Base-by-base conservation (phyloP, 2,113 vertebrate species). In the Emydocephalus ijimae region DNA sequence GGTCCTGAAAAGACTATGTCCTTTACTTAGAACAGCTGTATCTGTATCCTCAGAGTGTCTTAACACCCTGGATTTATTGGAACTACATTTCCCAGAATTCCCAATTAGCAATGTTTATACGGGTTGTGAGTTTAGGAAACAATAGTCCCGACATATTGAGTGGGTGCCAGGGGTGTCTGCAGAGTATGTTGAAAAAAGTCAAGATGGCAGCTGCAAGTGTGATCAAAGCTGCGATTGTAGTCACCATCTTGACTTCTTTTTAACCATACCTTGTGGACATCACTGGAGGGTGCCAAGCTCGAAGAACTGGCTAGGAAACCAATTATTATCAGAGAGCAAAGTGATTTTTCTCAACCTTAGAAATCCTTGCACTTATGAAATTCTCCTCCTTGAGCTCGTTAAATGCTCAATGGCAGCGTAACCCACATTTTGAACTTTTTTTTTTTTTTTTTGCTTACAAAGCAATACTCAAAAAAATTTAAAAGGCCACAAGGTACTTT, bases 321-420 rank as follows among this genome's bases (percentile, higher is more conserved):
- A 93, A 88, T 7, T n/a, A 39, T 89, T 43, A 55, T 1, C 74
- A 11, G 48, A 24, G 39, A 87, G 64, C 93, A 92, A 39, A 1
- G 20, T 39, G 85, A 9, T 92, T 45, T 21, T 55, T 89, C 45
- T 64, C 89, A 94, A 90, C 90, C 94, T 88, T 90, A 88, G 64
- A 10, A 92, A 94, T 94, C 81, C 3, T 39, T n/a, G 43, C 87
- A 57, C 1, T 56, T 64, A 93, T 85, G 24, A 93, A 55, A 91
- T 29, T 86, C 1, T 10, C 39, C 81, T 91, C 39, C 69, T 74
- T 94, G 92, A 34, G 15, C 94, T 6, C 39, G 23, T 0, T 93
- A 56, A 26, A 45, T 94, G 5, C 29, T 69, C 85, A 95, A 64
- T 61, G 48, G 48, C 7, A 94, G 26, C 15, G 20, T 61, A 43